Base-by-base conservation (phyloP, 2,113 vertebrate genomes). In the Embiotoca jacksoni region DNA sequence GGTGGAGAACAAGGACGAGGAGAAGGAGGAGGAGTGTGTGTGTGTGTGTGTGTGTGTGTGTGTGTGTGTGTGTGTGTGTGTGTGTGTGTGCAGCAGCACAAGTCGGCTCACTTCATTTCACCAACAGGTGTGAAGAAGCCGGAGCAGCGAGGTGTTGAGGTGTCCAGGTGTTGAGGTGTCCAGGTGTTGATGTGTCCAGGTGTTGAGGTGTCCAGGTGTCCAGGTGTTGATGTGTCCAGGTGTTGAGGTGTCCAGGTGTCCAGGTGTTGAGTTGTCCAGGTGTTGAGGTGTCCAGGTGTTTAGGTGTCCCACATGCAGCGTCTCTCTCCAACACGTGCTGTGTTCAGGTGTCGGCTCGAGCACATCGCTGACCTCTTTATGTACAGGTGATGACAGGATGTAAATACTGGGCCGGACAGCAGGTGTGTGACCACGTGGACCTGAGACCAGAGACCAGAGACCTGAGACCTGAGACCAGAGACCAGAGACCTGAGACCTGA, bases 21-120 rank as follows among this genome's bases (percentile, higher is more conserved):
- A 52, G 49, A 16, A 14, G 6, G 44, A 6, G 44, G 44, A 46
- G 44, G 44, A 46, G 44, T 23, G 23, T 23, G 23, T 23, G 23
- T 23, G 23, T 23, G 23, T 23, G 23, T 23, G 23, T 23, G 23
- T 23, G 23, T 23, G 23, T 23, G 23, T 23, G 23, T 23, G 23
- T 23, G 23, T 23, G 23, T 69, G 70, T 46, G 5, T 59, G 46
- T 60, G 67, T 56, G 56, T 23, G 39, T 44, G 41, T 61, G 59
- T 61, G 16, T 61, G 62, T 64, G 16, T 53, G 64, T 52, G 47
- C 36, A 44, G 47, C 57, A 36, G 44, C 61, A 67, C 65, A 52
- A 47, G 66, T 87, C 72, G 61, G 57, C 60, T 80, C 64, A 67
- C 65, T 62, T 89, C 64, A 82, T 83, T 78, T 90, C 74, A 77